Percentiles rank a stretch among this genome's conserved stretches.
Evolutionary conservation across 2,113 vertebrate genomes (phyloP).

Genomic region (Corvus moneduloides): DNA sequence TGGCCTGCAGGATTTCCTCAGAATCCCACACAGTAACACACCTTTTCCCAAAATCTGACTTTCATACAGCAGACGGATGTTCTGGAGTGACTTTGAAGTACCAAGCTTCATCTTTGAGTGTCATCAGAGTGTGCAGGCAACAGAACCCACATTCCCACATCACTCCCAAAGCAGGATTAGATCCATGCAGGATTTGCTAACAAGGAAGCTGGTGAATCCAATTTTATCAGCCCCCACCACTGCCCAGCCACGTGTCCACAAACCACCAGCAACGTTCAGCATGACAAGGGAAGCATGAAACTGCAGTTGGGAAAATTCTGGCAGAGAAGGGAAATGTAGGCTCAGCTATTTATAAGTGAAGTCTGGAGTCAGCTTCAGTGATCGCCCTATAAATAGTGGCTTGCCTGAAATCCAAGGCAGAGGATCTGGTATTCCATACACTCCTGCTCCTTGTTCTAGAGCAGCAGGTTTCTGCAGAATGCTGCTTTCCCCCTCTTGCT

Average conservation of each 20-base stretch:
- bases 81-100: neutral
- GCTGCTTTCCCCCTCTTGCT: neutral
- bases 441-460: neutral
- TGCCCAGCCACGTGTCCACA: neutral
- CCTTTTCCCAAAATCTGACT: neutral
- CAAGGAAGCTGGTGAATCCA: neutral
- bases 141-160: neutral
- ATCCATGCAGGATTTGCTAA: neutral
- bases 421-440: neutral
- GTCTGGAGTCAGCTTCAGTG: slow-evolving; percentile 11
- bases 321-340: neutral
- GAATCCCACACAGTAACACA: neutral
- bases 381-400: slow-evolving; percentile 22
- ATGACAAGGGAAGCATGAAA: neutral
- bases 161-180: rapidly evolving
- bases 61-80: neutral
- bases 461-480: neutral
- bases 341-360: slow-evolving; percentile 34
- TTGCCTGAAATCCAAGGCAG: neutral
- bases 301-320: neutral
- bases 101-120: neutral
- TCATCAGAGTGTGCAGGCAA: neutral
- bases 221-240: neutral
- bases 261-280: neutral
- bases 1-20: neutral